phyloP scores from a whole-genome alignment of 2,113 vertebrate species.

The Sinocyclocheilus anophthalmus region DNA sequence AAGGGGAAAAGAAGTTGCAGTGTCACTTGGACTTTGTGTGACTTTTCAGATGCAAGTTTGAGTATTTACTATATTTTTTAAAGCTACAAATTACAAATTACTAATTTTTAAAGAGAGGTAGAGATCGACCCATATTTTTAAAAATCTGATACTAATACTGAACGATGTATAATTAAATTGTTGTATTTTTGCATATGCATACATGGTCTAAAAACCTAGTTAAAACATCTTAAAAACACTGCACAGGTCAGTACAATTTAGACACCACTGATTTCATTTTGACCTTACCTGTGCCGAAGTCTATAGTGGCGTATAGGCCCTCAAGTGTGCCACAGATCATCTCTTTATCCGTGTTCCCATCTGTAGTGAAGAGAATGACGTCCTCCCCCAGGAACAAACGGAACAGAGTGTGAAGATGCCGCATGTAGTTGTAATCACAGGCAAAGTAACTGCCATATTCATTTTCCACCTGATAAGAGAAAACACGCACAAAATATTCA shows the following conservation, averaged over 20 bases:
- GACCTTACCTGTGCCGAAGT: conserved; percentile 89
- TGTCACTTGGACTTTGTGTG: too few species aligned
- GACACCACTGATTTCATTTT: not conserved
- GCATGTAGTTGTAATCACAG: conserved; percentile 88
- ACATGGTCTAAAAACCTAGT: not conserved
- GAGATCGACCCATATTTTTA: too few species aligned
- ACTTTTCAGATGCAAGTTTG: too few species aligned
- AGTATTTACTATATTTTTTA: too few species aligned
- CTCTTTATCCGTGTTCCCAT: conserved; percentile 76
- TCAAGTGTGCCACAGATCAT: conserved; percentile 86
- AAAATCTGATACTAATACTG: too few species aligned
- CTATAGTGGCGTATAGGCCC: conserved; percentile 87
- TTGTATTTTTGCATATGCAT: not conserved
- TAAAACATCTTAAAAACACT: not conserved
- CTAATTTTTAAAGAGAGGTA: too few species aligned
- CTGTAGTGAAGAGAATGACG: conserved; percentile 90
- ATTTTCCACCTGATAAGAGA: conserved; percentile 84
- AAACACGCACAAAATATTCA: conserved; percentile 16
- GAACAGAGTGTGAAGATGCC: conserved; percentile 81
- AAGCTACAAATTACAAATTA: too few species aligned
- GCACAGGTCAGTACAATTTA: not conserved
- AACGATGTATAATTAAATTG: too few species aligned
- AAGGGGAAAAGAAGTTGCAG: not conserved
- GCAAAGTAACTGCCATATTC: conserved; percentile 92
- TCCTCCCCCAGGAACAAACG: conserved; percentile 80